Base-by-base conservation (phyloP, 2,113 vertebrate genomes). In the Vanacampus margaritifer region DNA sequence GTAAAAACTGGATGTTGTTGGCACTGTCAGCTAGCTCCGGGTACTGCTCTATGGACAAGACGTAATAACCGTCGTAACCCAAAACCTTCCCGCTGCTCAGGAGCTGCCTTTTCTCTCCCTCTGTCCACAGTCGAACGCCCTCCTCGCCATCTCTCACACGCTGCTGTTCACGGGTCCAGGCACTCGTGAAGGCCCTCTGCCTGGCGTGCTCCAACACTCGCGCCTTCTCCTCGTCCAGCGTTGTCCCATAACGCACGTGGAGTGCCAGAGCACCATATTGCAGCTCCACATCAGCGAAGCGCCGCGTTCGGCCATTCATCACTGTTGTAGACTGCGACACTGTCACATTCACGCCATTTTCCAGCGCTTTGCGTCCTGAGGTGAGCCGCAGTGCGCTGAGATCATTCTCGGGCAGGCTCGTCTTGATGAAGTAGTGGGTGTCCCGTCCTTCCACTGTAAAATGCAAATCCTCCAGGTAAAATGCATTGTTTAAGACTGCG, bases 21-120 rank as follows among this genome's bases (percentile, higher is more conserved):
- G 95, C 95, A 9, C 95, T 98, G 94, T 99, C 97, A 14, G 96
- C 97, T 71, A 99, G 92, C 92, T 98, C 97, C 0, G 97, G 95
- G 91, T 98, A 98, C 93, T 99, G 97, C 93, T 99, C 97, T 88
- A 98, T 95, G 28, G 97, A 98, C 84, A 99, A 89, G 87, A 99
- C 94, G 81, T 99, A 98, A 93, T 98, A 99, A 82, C 97, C 97
- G 51, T 98, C 97, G 0, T 98, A 97, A 67, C 97, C 97, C 91
- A 96, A 90, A 75, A 99, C 97, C 84, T 97, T 98, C 35, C 96
- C 97, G 3, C 95, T 94, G 88, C 97, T 98, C 75, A 99, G 92
- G 78, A 98, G 90, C 92, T 99, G 97, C 87, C 96, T 91, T 86
- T 98, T 98, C 90, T 99, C 97, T 43, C 97, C 97, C 88, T 99